Percentiles rank a stretch among this genome's conserved stretches.
phyloP scores from a whole-genome alignment of 1,140 invertebrate genomes.

The Hesperophylax magnus region DNA sequence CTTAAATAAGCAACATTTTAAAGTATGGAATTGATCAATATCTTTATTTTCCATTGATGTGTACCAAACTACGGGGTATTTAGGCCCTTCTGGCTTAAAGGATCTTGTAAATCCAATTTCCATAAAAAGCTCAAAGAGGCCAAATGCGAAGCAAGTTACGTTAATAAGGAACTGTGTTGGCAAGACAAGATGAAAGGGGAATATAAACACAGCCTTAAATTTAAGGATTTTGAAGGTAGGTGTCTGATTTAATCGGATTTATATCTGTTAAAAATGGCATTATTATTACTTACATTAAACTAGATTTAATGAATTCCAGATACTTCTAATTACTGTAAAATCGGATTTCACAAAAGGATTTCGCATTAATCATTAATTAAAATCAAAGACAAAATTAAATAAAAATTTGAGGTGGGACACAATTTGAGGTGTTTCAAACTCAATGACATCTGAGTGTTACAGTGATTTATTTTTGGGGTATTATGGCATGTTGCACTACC shows the following conservation, averaged over 20 bases:
- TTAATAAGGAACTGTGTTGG: slow-evolving; percentile 6
- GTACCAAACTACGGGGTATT: background rate
- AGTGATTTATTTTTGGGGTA: too few species aligned
- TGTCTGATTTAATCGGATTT: background rate
- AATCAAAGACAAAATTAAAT: too few species aligned
- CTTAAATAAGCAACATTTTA: too few species aligned
- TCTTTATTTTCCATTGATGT: slow-evolving; percentile 4
- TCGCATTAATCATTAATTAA: too few species aligned
- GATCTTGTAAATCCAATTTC: slow-evolving; percentile 25
- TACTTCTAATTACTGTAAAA: too few species aligned
- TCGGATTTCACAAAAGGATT: too few species aligned
- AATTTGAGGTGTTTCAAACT: too few species aligned
- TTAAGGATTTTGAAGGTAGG: background rate
- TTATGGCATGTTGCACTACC: too few species aligned
- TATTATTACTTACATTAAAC: too few species aligned
- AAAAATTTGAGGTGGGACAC: too few species aligned
- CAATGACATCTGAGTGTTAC: too few species aligned
- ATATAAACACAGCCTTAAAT: background rate
- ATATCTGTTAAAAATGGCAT: background rate
- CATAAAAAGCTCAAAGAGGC: slow-evolving; percentile 10
- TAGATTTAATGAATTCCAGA: too few species aligned
- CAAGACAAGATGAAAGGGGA: background rate
- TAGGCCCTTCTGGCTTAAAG: background rate
- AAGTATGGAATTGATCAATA: background rate
- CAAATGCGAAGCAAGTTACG: slow-evolving; percentile 12